Percentiles rank a stretch among this genome's conserved stretches.
phyloP scores from a whole-genome alignment of 2,113 vertebrate genomes.

The Poecile atricapillus region DNA sequence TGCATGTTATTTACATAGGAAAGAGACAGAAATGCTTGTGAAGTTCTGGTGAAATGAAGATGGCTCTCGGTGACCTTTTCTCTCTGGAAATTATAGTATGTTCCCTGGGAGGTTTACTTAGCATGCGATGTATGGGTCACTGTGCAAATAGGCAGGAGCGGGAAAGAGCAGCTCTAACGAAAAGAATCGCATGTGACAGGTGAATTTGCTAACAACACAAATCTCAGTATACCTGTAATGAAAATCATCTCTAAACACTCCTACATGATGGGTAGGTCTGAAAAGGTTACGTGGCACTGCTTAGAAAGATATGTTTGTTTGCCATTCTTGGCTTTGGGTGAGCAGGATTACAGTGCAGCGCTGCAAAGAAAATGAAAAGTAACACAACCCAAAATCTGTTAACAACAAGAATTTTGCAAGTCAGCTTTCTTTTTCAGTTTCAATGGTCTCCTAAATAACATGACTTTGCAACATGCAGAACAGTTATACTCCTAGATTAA shows the following conservation, averaged over 20 bases:
- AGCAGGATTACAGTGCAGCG: background rate
- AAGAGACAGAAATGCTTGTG: background rate
- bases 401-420: background rate
- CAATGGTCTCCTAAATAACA: background rate
- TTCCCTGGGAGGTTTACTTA: background rate
- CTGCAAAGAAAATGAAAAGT: background rate
- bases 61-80: background rate
- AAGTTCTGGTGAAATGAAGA: background rate
- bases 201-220: background rate
- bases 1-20: background rate
- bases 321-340: background rate
- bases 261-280: rapidly evolving
- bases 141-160: background rate
- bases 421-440: background rate
- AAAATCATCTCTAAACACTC: background rate
- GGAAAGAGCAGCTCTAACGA: background rate
- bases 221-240: background rate
- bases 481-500: background rate
- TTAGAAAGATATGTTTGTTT: background rate
- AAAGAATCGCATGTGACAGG: background rate
- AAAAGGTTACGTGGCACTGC: background rate
- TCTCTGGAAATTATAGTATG: background rate
- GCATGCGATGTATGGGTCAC: background rate
- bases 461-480: background rate
- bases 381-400: background rate